Evolutionary conservation across 2,888 invertebrate genomes (phyloP).

Genomic region (Mythimna albipuncta): DNA sequence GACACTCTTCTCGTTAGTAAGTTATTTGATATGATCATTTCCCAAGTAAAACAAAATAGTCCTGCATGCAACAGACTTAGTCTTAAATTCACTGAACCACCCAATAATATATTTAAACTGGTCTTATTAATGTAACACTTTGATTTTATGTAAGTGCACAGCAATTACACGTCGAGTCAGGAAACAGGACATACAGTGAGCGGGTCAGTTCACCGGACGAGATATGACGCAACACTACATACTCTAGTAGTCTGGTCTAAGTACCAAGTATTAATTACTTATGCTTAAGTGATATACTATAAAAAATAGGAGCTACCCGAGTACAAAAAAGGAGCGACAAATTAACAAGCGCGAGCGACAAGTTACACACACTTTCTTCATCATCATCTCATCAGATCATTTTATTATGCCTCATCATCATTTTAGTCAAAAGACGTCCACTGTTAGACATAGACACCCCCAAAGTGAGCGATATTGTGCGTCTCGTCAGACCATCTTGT

Average conservation of each 20-base stretch:
- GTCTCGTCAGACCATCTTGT: too few relatives aligned
- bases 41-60: too few relatives aligned
- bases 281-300: neutral
- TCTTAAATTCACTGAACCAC: neutral
- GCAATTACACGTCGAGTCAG: conserved; percentile 24
- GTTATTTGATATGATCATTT: too few relatives aligned
- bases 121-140: neutral
- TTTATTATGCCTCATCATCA: neutral
- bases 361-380: neutral
- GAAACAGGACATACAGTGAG: conserved; percentile 39
- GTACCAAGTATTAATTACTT: neutral
- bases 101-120: neutral
- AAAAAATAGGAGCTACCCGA: neutral
- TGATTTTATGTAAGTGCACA: conserved; percentile 10
- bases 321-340: neutral
- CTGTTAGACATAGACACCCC: too few relatives aligned
- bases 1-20: too few relatives aligned
- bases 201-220: conserved; percentile 41
- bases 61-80: neutral
- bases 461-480: too few relatives aligned
- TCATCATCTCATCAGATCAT: neutral
- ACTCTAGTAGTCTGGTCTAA: neutral
- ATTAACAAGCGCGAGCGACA: too few relatives aligned
- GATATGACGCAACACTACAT: conserved; percentile 36
- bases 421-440: too few relatives aligned